These are phyloP conservation scores for Thera britannica DNA, from an alignment of 2,888 invertebrate species.

Conservation along the genomic window DNA sequence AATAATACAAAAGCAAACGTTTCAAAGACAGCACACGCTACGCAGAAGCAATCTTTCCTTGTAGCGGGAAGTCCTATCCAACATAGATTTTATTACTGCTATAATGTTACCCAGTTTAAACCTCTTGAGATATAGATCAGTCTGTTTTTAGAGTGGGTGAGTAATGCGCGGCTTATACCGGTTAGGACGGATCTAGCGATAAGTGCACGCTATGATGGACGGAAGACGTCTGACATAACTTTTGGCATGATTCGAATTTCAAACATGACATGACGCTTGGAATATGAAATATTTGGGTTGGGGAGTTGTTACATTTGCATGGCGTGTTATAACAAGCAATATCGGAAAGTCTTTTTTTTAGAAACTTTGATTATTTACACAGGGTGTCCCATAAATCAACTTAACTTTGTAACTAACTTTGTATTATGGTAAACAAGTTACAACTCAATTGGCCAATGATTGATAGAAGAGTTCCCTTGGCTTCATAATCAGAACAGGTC, in stretches of 20 bases:
- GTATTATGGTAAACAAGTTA: no score
- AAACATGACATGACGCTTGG: conserved; percentile 3
- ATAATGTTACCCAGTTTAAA: conserved; percentile 8
- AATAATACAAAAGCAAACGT: no score
- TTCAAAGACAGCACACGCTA: neutral
- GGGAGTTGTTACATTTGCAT: neutral
- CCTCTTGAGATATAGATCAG: conserved; percentile 10
- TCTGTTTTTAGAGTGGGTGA: conserved; percentile 12
- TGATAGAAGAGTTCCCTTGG: no score
- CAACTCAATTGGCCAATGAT: no score
- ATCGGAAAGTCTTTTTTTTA: neutral
- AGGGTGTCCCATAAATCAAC: no score
- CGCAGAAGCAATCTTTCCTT: neutral
- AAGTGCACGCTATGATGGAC: conserved; percentile 6
- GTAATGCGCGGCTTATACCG: conserved; percentile 11
- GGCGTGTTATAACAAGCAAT: neutral
- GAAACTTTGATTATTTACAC: no score
- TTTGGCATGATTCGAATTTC: conserved; percentile 17
- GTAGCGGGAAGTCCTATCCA: neutral
- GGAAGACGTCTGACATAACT: conserved; percentile 20
- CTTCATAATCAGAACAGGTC: no score
- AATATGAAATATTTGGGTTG: conserved; percentile 8
- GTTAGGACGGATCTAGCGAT: conserved; percentile 5
- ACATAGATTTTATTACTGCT: conserved; percentile 2
- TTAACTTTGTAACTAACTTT: no score